Conservation (phyloP, 2,797 vertebrate genomes). For the Leucoraja ocellata region DNA sequence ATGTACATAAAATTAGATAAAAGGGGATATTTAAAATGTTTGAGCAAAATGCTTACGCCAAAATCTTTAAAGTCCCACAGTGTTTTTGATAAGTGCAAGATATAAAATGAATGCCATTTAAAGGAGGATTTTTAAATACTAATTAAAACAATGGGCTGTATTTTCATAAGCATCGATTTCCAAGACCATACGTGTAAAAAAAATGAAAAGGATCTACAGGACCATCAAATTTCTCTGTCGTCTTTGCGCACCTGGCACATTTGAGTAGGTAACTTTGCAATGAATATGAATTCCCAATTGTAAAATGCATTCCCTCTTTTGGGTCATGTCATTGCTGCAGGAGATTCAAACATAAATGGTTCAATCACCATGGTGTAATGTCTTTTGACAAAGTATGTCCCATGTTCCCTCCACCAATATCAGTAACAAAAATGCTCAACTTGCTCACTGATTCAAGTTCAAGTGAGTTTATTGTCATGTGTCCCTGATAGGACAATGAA, state of each 20-base stretch:
- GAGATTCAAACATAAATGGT: neutral
- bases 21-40: neutral
- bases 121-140: neutral
- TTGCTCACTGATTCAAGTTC: neutral
- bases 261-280: neutral
- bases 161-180: neutral
- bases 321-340: neutral
- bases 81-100: neutral
- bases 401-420: neutral
- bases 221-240: neutral
- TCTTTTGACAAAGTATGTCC: neutral
- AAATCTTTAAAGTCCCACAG: neutral
- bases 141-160: neutral
- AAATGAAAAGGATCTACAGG: neutral
- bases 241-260: neutral
- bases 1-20: neutral
- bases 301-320: neutral
- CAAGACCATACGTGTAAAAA: neutral
- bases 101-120: neutral
- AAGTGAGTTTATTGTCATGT: too few species aligned
- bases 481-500: too few species aligned
- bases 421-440: neutral
- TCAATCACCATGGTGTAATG: neutral
- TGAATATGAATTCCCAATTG: neutral
- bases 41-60: neutral